Evolutionary conservation across 2,113 vertebrate genomes (phyloP), one percentile per base, ranked within the genome.

Genomic region (Podilymbus podiceps): DNA sequence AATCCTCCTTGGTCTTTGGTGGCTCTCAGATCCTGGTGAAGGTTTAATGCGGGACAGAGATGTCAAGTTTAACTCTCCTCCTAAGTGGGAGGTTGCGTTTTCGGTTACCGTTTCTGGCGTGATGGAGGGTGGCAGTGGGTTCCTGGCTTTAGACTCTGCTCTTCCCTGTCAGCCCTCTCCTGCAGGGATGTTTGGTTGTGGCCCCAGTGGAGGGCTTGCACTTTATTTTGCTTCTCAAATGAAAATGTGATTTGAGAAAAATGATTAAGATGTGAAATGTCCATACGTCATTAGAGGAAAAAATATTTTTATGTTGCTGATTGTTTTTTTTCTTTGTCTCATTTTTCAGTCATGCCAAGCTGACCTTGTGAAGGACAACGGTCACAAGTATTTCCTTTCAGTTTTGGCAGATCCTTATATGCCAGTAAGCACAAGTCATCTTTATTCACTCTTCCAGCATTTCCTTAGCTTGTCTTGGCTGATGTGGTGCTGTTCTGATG

Each of bases 381-480:
- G 99, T 3, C 99, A 99, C 98, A 99, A 99, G 94, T 99, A 99
- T 97, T 99, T 99, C 98, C 98, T 99, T n/a, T 99, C 99, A 0
- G 99, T 99, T 79, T 84, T 99, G 97, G 99, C 99, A 5, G 99
- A 99, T 94, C 99, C 98, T 3, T 99, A 99, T 97, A 99, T 99
- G 99, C 99, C 99, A 6, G 99, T 99, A 98, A 99, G 99, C 96
- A 95, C 80, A 15, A 47, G 6, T 31, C n/a, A 6, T 49, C 20
- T 3, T 67, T 60, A 11, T 55, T 46, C 25, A 2, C 30, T 28
- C 89, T 19, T 28, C 14, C 0, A 10, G 27, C 11, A 1, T 16
- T 40, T 33, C 17, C 55, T 81, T 10, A 15, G 9, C 38, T 28
- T 12, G 7, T 56, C 44, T 30, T 9, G 12, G n/a, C 55, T 31